A percentile compares a stretch with the other conserved stretches of the same genome.
Conservation (phyloP, 2,888 invertebrate genomes). For the Agrotis clavis region DNA sequence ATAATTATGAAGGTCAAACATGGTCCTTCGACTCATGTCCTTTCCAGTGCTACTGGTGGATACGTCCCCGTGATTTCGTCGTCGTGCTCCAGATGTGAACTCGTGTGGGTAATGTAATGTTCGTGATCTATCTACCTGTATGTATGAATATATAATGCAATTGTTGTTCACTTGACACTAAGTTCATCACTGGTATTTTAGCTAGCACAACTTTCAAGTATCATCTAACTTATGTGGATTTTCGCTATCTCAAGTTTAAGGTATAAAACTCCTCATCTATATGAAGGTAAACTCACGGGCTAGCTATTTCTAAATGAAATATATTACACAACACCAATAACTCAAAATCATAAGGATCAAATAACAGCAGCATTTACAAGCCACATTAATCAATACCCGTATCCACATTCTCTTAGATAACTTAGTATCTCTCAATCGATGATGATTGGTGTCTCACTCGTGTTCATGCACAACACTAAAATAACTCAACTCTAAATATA, state of each 20-base stretch:
- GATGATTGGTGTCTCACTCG: conserved; percentile 27
- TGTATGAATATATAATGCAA: neutral
- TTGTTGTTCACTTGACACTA: conserved; percentile 3
- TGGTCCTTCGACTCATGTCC: neutral
- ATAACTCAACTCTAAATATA: conserved; percentile 48
- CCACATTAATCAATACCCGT: conserved; percentile 30
- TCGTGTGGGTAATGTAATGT: conserved; percentile 72
- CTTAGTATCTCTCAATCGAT: conserved; percentile 38
- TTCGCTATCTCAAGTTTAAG: neutral
- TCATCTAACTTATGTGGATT: neutral
- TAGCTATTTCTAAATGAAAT: neutral
- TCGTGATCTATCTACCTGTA: conserved; percentile 43
- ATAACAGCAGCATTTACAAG: conserved; percentile 36
- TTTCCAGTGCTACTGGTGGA: conserved; percentile 42
- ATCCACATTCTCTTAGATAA: conserved; percentile 21
- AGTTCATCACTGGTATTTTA: neutral
- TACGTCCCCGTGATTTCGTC: neutral
- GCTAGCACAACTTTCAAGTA: neutral
- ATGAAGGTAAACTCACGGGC: too few relatives aligned
- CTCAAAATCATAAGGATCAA: conserved; percentile 23
- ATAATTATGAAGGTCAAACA: too few relatives aligned
- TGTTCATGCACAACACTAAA: conserved; percentile 27
- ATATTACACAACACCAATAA: too few relatives aligned
- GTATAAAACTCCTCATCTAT: neutral
- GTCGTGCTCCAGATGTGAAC: conserved; percentile 64